Base-by-base conservation (phyloP, 1,140 invertebrate species). In the Lasioglossum baleicum region DNA sequence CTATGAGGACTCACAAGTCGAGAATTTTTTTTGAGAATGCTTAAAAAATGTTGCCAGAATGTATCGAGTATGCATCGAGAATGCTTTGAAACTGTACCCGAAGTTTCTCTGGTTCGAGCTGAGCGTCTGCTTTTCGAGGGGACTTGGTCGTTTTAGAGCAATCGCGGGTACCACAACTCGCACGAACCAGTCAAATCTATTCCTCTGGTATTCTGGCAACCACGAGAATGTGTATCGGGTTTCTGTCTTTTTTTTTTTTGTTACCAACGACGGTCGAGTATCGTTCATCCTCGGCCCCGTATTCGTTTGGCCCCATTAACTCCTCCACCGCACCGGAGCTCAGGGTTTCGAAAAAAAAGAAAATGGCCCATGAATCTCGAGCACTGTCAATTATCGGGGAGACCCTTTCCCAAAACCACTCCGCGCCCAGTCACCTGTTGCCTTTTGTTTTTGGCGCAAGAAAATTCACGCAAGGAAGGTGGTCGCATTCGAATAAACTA, bases 291-390 rank as follows among this genome's bases (percentile, higher is more conserved):
- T 44, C 44, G 17, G 63, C 53, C 75, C 35, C 67, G 58, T 31
- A 77, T 77, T 77, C 75, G 75, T 77, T 63, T 71, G 8, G 75
- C 67, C 44, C 67, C 75, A 77, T 77, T 77, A 77, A 77, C 67
- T 71, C 60, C 51, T 58, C 44, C 2, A 60, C 17, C 64, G 22
- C 22, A 15, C 20, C 22, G 31, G 22, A 3, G 10, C 20, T 7
- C 2, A 5, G 20, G 13, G 40, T 65, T 35, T 15, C 48, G n/a
- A 35, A 0, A 22, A 44, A 31, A 40, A 20, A 20, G 44, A 60
- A 60, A 67, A 79, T 7, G 40, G 15, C 6, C 40, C n/a, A 75
- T 42, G 61, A 80, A 61, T 35, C 53, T n/a, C 3, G n/a, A 44
- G 26, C 44, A 56, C 42, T 42, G 44, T 13, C 75, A 63, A 77